Base-by-base conservation (phyloP, 1,140 invertebrate genomes). In the Apis laboriosa region DNA sequence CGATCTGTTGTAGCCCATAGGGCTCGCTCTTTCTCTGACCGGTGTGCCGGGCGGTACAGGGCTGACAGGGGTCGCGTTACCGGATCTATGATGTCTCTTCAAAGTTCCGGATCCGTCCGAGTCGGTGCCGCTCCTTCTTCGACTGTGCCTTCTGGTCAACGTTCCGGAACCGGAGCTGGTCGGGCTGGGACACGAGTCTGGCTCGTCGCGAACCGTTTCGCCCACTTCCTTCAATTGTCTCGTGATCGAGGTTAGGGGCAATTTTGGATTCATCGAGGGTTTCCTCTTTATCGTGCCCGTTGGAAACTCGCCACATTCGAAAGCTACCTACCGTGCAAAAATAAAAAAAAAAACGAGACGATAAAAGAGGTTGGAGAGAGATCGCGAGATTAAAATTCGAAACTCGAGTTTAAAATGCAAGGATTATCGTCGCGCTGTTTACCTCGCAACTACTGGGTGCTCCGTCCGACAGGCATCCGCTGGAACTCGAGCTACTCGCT, bases 171-270 rank as follows among this genome's bases (percentile, higher is more conserved):
- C 93, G 0, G 93, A 93, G 60, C 90, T 93, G 51, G 93, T 94
- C 1, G 93, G 93, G 68, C 92, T 93, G 1, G 93, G 93, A 74
- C 93, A 94, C 12, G 90, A 90, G 34, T 94, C 93, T 0, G 94
- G 92, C 61, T 93, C 93, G 56, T 94, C 93, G 0, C 93, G 89
- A 12, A 93, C 93, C 2, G 95, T 96, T 84, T 97, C 97, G 0
- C 96, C 97, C 81, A 97, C 97, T 89, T 97, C 97, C 89, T 97
- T 97, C 71, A 98, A 93, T 87, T 97, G 97, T n/a, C 98, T 94
- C 1, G 98, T 98, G 90, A 98, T 98, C 78, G 97, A 97, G 13
- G 98, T 98, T 66, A 99, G 91, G 0, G 98, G 98, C n/a, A 98
- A 95, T 92, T 98, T 98, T 0, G 97, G 97, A 91, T 97, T 97